Evolutionary conservation across 1,140 invertebrate species (phyloP).

Genomic region (Macrotrachela quadricornifera): DNA sequence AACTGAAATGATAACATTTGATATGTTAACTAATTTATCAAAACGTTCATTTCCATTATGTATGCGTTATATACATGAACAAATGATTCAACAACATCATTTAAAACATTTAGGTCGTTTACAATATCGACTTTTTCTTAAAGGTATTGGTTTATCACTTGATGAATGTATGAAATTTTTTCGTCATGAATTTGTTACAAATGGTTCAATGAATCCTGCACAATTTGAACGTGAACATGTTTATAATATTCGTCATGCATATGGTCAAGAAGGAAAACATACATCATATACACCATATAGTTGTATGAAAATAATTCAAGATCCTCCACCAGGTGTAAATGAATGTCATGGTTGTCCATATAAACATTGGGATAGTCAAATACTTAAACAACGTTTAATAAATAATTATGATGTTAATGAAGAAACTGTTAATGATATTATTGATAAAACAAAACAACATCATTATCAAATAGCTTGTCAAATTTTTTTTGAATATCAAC

Average conservation of each 20-base stretch:
- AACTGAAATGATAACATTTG: background rate
- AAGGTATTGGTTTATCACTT: conserved; percentile 51
- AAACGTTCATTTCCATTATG: conserved; percentile 72
- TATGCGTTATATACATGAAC: conserved; percentile 67
- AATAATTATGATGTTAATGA: conserved; percentile 43
- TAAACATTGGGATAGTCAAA: conserved; percentile 35
- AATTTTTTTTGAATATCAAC: conserved; percentile 58
- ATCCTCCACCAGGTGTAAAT: conserved; percentile 45
- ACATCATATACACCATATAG: conserved; percentile 69
- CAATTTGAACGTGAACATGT: conserved; percentile 78
- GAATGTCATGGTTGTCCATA: conserved; percentile 49
- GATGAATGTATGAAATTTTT: conserved; percentile 71
- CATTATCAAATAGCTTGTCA: conserved; percentile 51
- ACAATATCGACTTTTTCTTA: conserved; percentile 80
- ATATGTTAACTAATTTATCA: conserved; percentile 23
- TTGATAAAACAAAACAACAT: conserved; percentile 33
- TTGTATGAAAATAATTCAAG: conserved; percentile 71
- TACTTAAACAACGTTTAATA: conserved; percentile 49
- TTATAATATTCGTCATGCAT: conserved; percentile 75
- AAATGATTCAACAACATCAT: conserved; percentile 55
- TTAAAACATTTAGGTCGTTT: conserved; percentile 63
- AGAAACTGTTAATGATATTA: conserved; percentile 17
- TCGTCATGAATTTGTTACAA: conserved; percentile 51
- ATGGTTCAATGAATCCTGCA: conserved; percentile 49
- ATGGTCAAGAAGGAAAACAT: conserved; percentile 79